A percentile compares a stretch with the other conserved stretches of the same genome.
Conservation (phyloP, 64 coral and sea anemone species). For the Astreopora myriophthalma region DNA sequence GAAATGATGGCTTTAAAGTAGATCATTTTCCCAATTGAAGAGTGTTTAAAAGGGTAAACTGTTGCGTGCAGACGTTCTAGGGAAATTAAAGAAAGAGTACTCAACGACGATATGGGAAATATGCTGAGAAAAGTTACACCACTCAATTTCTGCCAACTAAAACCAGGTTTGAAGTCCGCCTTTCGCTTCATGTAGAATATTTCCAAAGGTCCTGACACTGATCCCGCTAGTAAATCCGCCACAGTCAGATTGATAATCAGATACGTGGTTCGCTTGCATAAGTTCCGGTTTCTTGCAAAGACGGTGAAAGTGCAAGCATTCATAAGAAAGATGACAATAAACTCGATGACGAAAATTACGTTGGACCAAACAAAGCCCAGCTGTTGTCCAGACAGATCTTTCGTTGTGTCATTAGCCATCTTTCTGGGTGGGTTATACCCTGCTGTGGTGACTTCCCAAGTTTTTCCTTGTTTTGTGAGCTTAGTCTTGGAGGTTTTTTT, state of each 20-base stretch:
- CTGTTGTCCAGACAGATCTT: too few relatives aligned
- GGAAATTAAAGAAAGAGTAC: background rate
- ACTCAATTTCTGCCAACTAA: background rate
- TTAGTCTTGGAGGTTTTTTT: too few relatives aligned
- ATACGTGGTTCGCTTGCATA: background rate
- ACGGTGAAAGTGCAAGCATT: background rate
- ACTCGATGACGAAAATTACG: background rate
- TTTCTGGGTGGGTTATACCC: too few relatives aligned
- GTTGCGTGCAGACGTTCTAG: background rate
- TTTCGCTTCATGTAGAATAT: background rate
- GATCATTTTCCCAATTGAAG: background rate
- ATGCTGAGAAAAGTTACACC: background rate
- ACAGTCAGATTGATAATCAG: background rate
- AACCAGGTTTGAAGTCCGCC: background rate
- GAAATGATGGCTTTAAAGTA: background rate
- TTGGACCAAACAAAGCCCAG: too few relatives aligned
- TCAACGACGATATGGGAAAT: background rate
- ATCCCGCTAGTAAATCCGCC: background rate
- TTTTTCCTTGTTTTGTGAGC: too few relatives aligned
- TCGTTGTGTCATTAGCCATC: too few relatives aligned
- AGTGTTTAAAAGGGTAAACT: background rate
- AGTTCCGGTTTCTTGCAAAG: background rate
- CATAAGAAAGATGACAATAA: background rate
- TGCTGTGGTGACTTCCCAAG: too few relatives aligned
- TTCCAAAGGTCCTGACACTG: background rate